Percentiles rank a stretch among this genome's conserved stretches.
Conservation (phyloP, 2,113 vertebrate species). For the Psephotus haematonotus region DNA sequence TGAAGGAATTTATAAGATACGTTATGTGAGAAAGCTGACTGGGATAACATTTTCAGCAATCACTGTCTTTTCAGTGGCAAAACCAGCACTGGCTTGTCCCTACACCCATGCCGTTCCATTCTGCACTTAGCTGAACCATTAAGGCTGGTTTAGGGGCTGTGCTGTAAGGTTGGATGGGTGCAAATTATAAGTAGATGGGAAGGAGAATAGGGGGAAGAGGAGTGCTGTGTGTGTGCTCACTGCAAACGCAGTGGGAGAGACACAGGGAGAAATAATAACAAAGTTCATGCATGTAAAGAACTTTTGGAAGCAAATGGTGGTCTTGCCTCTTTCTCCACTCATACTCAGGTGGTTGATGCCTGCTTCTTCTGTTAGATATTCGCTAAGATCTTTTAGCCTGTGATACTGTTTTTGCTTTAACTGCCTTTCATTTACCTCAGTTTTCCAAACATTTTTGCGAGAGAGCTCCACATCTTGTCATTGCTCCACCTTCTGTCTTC, state of each 20-base stretch:
- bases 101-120: accelerated
- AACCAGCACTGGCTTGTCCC: neutral
- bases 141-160: neutral
- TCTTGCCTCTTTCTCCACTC: neutral
- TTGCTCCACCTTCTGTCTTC: neutral
- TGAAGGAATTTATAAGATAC: neutral
- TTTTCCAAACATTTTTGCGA: neutral
- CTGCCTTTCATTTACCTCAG: neutral
- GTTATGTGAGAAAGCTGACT: neutral
- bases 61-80: neutral
- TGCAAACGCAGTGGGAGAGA: neutral
- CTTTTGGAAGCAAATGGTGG: neutral
- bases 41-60: neutral
- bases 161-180: neutral
- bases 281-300: neutral
- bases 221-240: neutral
- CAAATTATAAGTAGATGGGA: neutral
- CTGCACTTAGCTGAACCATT: neutral
- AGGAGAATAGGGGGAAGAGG: neutral
- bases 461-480: neutral
- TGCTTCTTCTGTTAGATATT: neutral
- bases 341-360: neutral
- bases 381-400: neutral
- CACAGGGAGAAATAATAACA: neutral
- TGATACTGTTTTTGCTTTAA: neutral